Evolutionary conservation across 2,797 vertebrate species (phyloP), one percentile per base, ranked within the genome.

Genomic region (Chanos chanos): DNA sequence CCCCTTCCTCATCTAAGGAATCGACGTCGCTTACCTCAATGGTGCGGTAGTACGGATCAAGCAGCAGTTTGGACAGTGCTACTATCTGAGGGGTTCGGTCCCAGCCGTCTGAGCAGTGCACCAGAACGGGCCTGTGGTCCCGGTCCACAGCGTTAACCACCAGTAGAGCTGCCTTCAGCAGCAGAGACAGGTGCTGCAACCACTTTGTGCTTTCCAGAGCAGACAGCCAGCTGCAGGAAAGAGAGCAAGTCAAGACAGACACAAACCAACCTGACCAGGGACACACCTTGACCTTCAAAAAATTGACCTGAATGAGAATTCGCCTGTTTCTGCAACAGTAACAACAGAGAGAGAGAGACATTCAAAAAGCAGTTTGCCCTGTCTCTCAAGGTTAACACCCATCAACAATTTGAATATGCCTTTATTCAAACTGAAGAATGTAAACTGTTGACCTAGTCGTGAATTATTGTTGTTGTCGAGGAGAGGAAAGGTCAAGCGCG

Each of bases 81-180:
- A 91, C 94, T 0, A 99, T 98, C 86, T 99, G 96, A 7, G 97
- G 97, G 0, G 97, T 99, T 44, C 97, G 93, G 81, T 99, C 97
- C 97, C 97, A 99, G 77, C 97, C 97, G 0, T 99, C 97, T 0
- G 97, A 99, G 71, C 97, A 99, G 83, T 99, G 97, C 16, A 93
- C 96, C 73, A 99, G 71, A 44, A 97, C 97, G 0, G 97, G 95
- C 1, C 94, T 81, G 73, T 93, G 94, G 78, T 99, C 97, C 2
- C 94, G 76, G 77, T 98, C 90, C 79, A 97, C 93, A 0, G 95
- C 89, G 0, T 97, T 95, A 33, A 97, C 91, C 8, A 96, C 97
- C 0, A 98, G 83, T 13, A 95, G 87, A 0, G 95, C 91, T 0
- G 96, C 94, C 48, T 99, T 99, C 64, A 99, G 87, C 60, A 99